Percentiles rank a stretch among this genome's conserved stretches.
phyloP scores from a whole-genome alignment of 1,140 invertebrate species.

The Chrysomallon squamiferum region DNA sequence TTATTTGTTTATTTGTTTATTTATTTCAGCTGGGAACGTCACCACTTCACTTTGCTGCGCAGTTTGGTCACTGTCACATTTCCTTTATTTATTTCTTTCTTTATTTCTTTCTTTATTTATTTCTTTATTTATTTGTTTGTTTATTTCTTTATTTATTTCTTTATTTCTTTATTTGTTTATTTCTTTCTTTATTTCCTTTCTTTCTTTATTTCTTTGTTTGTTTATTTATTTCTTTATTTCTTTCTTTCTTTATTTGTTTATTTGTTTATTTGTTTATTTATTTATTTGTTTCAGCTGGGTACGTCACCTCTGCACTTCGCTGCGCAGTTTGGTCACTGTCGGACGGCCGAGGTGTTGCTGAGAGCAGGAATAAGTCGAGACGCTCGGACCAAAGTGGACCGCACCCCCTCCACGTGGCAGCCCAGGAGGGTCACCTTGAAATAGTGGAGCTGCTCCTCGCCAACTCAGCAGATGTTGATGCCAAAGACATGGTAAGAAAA shows the following conservation, averaged over 20 bases:
- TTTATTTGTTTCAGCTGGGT: conserved; percentile 72
- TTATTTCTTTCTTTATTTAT: no score
- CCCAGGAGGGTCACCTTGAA: conserved; percentile 81
- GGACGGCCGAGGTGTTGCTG: conserved; percentile 82
- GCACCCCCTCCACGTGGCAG: conserved; percentile 89
- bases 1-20: no score
- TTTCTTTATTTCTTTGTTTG: no score
- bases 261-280: no score
- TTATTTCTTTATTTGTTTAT: no score
- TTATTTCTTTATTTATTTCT: no score
- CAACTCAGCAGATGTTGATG: conserved; percentile 78
- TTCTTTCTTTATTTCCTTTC: no score
- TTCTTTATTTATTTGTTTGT: no score
- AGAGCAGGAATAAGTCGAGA: conserved; percentile 85
- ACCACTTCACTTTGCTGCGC: conserved; percentile 85
- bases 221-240: no score
- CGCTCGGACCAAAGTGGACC: conserved; percentile 89
- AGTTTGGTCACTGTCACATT: conserved; percentile 68
- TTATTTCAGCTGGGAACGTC: no score
- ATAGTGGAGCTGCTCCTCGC: conserved; percentile 81
- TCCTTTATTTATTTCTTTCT: no score
- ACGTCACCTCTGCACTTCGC: conserved; percentile 89
- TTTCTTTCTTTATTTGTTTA: no score
- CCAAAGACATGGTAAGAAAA: conserved; percentile 80
- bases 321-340: conserved; percentile 81